Evolutionary conservation across 2,888 invertebrate species (phyloP).

Genomic region (Microchrysa polita): DNA sequence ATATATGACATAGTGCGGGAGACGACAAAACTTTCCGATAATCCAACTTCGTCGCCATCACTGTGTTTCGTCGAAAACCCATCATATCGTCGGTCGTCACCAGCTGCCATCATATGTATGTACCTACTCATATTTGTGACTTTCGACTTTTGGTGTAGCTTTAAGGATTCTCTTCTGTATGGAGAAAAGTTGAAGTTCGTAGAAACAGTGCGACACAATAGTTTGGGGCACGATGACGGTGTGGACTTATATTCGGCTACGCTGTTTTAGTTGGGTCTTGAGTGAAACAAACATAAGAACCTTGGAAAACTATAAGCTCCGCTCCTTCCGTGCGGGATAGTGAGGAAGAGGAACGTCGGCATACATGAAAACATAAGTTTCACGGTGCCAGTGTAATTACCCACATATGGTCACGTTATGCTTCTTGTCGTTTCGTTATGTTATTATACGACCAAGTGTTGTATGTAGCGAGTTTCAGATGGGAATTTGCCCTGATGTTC

Average conservation of each 20-base stretch:
- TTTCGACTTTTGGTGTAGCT: constrained; percentile 10
- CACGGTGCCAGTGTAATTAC: constrained; percentile 26
- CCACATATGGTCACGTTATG: constrained; percentile 35
- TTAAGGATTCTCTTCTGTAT: constrained; percentile 13
- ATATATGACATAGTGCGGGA: not conserved
- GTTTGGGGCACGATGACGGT: not conserved
- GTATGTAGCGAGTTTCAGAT: not conserved
- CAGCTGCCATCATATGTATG: no score
- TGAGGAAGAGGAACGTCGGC: not conserved
- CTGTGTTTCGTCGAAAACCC: no score
- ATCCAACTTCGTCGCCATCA: not conserved
- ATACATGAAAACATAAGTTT: constrained; percentile 16
- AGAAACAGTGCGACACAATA: not conserved
- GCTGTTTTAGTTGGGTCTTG: not conserved
- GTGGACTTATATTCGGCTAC: not conserved
- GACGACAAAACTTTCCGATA: constrained; percentile 12
- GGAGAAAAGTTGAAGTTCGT: not conserved
- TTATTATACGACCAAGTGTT: not conserved
- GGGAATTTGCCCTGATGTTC: not conserved
- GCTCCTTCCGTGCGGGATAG: no score
- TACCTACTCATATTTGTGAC: constrained; percentile 9
- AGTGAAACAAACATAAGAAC: not conserved
- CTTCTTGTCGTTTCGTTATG: constrained; percentile 15
- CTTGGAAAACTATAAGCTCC: not conserved
- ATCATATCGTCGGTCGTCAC: no score